These are phyloP conservation scores for Ciconia nigra DNA, from an alignment of 2,797 vertebrate genomes.

Conservation along the genomic window DNA sequence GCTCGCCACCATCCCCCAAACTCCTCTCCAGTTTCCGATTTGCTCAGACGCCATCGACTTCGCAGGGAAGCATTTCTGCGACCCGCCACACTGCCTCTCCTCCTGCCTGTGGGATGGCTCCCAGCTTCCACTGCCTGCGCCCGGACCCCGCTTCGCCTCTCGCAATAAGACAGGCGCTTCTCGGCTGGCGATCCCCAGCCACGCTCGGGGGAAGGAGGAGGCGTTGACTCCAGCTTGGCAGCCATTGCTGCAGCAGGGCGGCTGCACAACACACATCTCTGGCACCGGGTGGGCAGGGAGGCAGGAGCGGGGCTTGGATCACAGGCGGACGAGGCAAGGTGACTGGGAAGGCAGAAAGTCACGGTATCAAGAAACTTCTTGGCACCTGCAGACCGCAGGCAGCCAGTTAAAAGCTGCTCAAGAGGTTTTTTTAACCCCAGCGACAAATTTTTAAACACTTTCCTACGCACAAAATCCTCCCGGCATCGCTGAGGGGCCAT, in stretches of 20 bases:
- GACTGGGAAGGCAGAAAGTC: background rate
- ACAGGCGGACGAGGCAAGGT: background rate
- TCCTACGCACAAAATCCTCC: background rate
- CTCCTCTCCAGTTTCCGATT: background rate
- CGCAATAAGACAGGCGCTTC: background rate
- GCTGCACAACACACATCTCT: background rate
- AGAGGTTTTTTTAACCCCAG: background rate
- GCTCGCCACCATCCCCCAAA: background rate
- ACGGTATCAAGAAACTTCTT: background rate
- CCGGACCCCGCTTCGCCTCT: background rate
- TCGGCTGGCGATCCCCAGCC: background rate
- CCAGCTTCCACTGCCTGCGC: background rate
- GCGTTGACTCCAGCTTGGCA: background rate
- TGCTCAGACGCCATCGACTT: background rate
- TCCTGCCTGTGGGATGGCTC: background rate
- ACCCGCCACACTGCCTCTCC: background rate
- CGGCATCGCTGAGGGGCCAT: rapidly evolving
- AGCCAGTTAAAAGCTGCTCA: background rate
- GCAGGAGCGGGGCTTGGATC: background rate
- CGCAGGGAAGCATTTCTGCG: background rate
- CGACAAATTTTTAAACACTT: background rate
- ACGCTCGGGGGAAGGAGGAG: background rate
- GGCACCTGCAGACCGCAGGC: background rate
- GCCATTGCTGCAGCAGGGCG: background rate
- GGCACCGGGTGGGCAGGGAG: background rate